Base-by-base conservation (phyloP, 2,797 vertebrate species). In the Tenualosa ilisha region DNA sequence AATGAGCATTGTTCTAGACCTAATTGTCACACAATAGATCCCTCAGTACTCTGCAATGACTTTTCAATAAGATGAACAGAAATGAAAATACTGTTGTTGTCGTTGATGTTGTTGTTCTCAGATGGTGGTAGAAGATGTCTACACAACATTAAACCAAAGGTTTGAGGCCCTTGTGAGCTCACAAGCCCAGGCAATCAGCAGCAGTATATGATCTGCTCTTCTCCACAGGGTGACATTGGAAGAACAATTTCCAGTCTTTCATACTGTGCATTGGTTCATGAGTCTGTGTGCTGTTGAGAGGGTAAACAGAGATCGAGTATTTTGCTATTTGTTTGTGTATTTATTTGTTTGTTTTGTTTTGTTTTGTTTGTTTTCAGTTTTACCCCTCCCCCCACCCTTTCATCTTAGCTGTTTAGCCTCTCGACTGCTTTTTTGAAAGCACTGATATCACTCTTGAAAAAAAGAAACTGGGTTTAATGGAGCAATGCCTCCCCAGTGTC, bases 401-500 rank as follows among this genome's bases (percentile, higher is more conserved):
- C 81, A 9, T 68, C 79, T 89, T 84, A 83, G 31, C 26, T 61
- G 88, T 59, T 85, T 84, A 65, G 83, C 54, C 37, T 49, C 51
- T 84, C 8, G 40, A 46, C 46, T 81, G 85, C 63, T 24, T 61
- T 85, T 86, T 82, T 54, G 83, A 91, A 88, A 88, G 87, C 81
- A 91, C 87, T 88, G 81, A 87, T 85, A 90, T 86, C 84, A 15
- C 82, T 89, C 85, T 88, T 86, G 86, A 86, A 82, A 83, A 49
- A 88, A 87, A 49, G 79, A 59, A 81, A 87, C 49, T 9, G 87
- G 84, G 84, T 91, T 89, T 90, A 91, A 91, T 91, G 91, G 91
- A 89, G 86, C 88, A 87, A 51, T 81, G 87, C 81, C 86, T 90
- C 91, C 90, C 91, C 84, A 81, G 89, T 79, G 88, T 87, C 87